A percentile compares a stretch with the other conserved stretches of the same genome.
Conservation (phyloP, 2,113 vertebrate species). For the Pelobates fuscus region DNA sequence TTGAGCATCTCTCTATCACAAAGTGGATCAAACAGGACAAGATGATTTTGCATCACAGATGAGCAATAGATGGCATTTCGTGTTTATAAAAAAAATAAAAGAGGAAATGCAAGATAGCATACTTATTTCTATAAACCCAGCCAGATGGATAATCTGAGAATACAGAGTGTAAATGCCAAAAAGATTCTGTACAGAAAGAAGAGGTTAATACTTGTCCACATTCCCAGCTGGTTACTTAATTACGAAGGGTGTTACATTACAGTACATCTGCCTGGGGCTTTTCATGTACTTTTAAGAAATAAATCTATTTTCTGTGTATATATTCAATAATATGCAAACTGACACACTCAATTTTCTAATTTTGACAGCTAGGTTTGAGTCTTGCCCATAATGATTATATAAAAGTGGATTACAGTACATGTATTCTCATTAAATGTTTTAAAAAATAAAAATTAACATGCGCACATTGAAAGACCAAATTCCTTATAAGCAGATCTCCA, state of each 20-base stretch:
- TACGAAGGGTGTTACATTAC: slow-evolving; percentile 37
- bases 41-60: too few relatives aligned
- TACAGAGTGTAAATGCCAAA: neutral
- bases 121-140: neutral
- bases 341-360: neutral
- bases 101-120: too few relatives aligned
- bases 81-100: too few relatives aligned
- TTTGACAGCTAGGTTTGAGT: neutral
- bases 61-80: too few relatives aligned
- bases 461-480: too few relatives aligned
- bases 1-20: too few relatives aligned
- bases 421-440: too few relatives aligned
- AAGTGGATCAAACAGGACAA: too few relatives aligned
- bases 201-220: slow-evolving; percentile 28
- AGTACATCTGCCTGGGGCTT: slow-evolving; percentile 35
- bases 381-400: too few relatives aligned
- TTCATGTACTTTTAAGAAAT: slow-evolving; percentile 43
- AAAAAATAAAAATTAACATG: too few relatives aligned
- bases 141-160: neutral
- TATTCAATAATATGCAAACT: neutral
- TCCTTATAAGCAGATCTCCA: too few relatives aligned
- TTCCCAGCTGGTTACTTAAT: slow-evolving; percentile 27
- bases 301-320: slow-evolving; percentile 19
- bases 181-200: neutral
- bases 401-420: too few relatives aligned